These are phyloP conservation scores for Marmota monax DNA, from an alignment of 2,113 vertebrate genomes.

Conservation along the genomic window DNA sequence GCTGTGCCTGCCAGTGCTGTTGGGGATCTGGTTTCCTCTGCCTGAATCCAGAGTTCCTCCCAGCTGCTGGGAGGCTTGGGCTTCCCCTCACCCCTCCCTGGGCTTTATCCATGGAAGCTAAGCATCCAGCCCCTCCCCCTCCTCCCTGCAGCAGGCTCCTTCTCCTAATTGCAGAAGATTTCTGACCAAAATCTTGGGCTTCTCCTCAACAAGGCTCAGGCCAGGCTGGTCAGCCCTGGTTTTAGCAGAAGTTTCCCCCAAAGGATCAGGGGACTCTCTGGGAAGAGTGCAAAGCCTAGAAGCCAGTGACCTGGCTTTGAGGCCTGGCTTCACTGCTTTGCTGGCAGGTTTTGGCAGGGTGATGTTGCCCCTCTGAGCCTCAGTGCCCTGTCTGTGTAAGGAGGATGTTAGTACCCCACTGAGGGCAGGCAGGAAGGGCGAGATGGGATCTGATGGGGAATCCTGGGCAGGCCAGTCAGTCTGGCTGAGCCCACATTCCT, in stretches of 20 bases:
- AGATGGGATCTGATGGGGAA: fast-evolving
- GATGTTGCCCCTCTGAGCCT: not conserved
- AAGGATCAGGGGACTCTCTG: not conserved
- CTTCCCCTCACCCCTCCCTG: not conserved
- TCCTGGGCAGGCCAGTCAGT: too few species aligned
- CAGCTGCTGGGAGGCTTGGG: not conserved
- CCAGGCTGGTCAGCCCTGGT: not conserved
- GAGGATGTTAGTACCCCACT: not conserved
- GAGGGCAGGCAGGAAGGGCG: not conserved
- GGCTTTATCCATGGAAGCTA: not conserved
- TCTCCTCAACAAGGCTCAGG: not conserved
- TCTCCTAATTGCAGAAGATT: not conserved
- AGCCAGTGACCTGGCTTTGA: not conserved
- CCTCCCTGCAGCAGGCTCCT: not conserved
- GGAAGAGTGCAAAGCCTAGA: not conserved
- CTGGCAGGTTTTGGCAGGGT: not conserved
- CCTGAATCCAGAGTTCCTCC: not conserved
- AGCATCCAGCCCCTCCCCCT: not conserved
- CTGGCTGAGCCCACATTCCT: not conserved
- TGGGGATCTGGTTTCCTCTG: not conserved
- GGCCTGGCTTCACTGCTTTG: not conserved
- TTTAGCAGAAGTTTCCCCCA: not conserved
- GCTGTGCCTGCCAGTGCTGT: not conserved
- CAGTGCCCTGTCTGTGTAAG: not conserved
- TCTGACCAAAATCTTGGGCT: not conserved